These are phyloP conservation scores for Girardinichthys multiradiatus DNA, from an alignment of 2,113 vertebrate genomes.

Conservation along the genomic window DNA sequence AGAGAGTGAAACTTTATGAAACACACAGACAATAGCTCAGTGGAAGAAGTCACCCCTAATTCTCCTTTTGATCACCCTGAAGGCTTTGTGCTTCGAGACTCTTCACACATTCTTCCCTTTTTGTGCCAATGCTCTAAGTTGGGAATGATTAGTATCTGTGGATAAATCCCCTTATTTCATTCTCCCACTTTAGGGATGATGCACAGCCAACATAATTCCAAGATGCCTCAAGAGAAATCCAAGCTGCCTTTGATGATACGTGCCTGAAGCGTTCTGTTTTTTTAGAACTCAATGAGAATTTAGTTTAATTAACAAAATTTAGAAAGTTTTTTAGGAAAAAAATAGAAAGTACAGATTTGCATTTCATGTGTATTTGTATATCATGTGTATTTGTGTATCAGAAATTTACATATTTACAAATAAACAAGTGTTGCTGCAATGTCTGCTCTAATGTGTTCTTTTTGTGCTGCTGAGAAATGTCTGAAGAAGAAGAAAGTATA, in stretches of 20 bases:
- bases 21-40: constrained; percentile 74
- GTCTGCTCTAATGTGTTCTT: background rate
- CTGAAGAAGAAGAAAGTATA: background rate
- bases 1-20: constrained; percentile 76
- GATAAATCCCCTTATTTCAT: constrained; percentile 73
- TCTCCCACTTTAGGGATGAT: constrained; percentile 56
- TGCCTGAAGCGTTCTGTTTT: constrained; percentile 28
- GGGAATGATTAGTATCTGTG: constrained; percentile 76
- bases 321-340: background rate
- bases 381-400: too few species aligned
- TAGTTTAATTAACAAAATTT: constrained; percentile 51
- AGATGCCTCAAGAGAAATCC: constrained; percentile 45
- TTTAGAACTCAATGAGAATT: constrained; percentile 33
- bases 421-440: background rate
- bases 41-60: constrained; percentile 82
- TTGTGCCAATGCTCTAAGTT: constrained; percentile 71
- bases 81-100: constrained; percentile 72
- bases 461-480: background rate
- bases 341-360: background rate
- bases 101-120: constrained; percentile 76
- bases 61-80: constrained; percentile 78
- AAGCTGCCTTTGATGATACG: constrained; percentile 42
- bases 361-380: background rate
- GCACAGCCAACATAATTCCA: constrained; percentile 54
- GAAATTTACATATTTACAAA: too few species aligned